A percentile compares a stretch with the other conserved stretches of the same genome.
Evolutionary conservation across 2,113 vertebrate genomes (phyloP).

Genomic region (Peucedramus taeniatus): DNA sequence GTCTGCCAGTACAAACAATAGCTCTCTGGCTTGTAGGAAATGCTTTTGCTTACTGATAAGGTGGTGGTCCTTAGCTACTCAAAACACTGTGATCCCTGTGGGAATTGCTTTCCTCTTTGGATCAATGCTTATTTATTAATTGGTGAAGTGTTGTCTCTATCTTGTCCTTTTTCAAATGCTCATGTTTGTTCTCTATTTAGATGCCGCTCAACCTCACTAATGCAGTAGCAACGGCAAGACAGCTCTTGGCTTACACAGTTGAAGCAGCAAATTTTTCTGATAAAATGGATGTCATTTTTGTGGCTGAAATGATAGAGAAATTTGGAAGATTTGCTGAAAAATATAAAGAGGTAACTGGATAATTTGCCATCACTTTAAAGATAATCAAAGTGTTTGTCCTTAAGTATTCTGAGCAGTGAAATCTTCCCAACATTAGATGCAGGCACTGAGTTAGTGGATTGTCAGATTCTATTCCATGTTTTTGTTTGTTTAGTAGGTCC

Average conservation of each 20-base stretch:
- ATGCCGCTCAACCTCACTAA: slow-evolving; percentile 96
- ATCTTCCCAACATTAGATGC: not conserved
- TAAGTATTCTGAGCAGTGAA: slow-evolving; percentile 17
- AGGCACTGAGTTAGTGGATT: slow-evolving; percentile 32
- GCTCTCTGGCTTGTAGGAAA: not conserved
- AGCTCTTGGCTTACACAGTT: slow-evolving; percentile 88
- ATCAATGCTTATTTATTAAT: not conserved
- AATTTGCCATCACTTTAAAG: slow-evolving; percentile 9
- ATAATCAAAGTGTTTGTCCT: not conserved
- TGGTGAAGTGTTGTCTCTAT: not conserved
- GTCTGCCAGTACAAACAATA: not conserved
- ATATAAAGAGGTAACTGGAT: slow-evolving; percentile 87
- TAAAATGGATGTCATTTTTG: slow-evolving; percentile 98
- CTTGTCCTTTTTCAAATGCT: not conserved
- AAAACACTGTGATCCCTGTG: not conserved
- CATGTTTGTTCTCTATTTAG: slow-evolving; percentile 54
- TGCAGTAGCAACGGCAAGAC: slow-evolving; percentile 85
- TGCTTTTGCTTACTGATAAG: not conserved
- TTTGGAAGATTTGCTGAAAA: slow-evolving; percentile 94
- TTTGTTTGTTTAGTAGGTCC: slow-evolving; percentile 68
- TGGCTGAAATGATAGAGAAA: slow-evolving; percentile 99
- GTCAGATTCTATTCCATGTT: slow-evolving; percentile 53
- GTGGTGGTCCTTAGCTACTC: not conserved
- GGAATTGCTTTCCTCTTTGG: not conserved
- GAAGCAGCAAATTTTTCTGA: slow-evolving; percentile 96